Conservation (phyloP, 1,140 invertebrate genomes). For the Euwallacea similis region DNA sequence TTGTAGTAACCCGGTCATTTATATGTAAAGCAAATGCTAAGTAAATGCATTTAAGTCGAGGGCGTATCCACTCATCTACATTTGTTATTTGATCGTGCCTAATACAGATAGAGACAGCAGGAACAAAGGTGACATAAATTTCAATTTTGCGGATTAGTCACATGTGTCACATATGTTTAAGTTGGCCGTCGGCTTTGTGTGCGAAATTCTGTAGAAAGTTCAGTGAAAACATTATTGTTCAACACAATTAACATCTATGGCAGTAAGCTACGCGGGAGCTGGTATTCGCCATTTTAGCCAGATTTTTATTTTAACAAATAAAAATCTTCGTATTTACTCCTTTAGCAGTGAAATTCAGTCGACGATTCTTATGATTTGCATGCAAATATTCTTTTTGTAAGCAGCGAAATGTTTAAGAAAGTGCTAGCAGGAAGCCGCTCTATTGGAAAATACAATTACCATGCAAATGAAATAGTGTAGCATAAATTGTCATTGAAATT, state of each 20-base stretch:
- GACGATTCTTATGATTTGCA: no score
- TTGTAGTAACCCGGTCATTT: conserved; percentile 32
- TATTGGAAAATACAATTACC: neutral
- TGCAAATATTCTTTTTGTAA: no score
- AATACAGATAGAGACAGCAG: conserved; percentile 15
- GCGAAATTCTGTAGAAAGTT: neutral
- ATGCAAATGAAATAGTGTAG: conserved; percentile 1
- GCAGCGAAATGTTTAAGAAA: neutral
- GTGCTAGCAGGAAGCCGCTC: neutral
- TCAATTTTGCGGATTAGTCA: conserved; percentile 27
- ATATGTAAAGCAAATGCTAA: conserved; percentile 37
- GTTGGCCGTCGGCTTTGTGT: neutral
- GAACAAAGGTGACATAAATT: conserved; percentile 28
- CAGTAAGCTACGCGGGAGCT: no score
- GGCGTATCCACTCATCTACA: conserved; percentile 36
- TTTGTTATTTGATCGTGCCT: conserved; percentile 38
- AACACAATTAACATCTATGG: no score
- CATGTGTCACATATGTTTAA: neutral
- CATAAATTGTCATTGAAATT: conserved; percentile 2
- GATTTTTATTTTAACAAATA: no score
- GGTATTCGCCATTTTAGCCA: no score
- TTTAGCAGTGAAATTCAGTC: no score
- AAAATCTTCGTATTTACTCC: no score
- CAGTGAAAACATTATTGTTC: no score
- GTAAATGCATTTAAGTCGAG: conserved; percentile 34